Evolutionary conservation across 2,113 vertebrate species (phyloP).

Genomic region (Rhineura floridana): DNA sequence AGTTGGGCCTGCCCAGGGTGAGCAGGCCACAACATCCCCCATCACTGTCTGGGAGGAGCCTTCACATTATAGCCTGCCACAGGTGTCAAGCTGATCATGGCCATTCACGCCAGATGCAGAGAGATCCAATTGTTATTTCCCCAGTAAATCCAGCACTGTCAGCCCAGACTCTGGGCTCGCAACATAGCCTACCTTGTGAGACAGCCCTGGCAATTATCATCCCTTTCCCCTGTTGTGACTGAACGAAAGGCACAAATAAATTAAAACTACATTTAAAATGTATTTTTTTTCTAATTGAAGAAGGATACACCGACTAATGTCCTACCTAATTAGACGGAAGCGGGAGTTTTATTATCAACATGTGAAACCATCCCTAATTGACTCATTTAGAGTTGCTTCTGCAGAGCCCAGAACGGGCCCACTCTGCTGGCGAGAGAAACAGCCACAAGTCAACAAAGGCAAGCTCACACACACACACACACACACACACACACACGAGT

Average conservation of each 20-base stretch:
- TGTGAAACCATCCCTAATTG: constrained; percentile 29
- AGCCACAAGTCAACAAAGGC: not conserved
- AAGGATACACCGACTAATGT: constrained; percentile 28
- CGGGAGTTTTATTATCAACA: constrained; percentile 26
- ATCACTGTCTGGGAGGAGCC: not conserved
- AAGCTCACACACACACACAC: no score
- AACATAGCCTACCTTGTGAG: accelerated
- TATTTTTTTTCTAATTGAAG: constrained; percentile 38
- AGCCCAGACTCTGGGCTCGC: not conserved
- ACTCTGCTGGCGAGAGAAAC: not conserved
- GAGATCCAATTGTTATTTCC: accelerated
- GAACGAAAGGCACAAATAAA: constrained; percentile 32
- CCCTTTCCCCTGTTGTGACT: accelerated
- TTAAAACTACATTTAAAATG: constrained; percentile 42
- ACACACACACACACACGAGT: no score
- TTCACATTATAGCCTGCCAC: not conserved
- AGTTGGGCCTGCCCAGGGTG: not conserved
- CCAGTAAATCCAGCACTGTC: accelerated
- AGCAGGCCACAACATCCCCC: not conserved
- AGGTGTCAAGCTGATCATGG: not conserved
- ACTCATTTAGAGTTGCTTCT: not conserved
- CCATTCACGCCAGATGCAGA: accelerated
- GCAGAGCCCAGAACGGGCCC: accelerated
- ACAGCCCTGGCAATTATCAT: not conserved
- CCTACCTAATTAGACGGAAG: constrained; percentile 41